These are phyloP conservation scores for Simalia tracyae DNA, from an alignment of 2,797 vertebrate genomes.

Conservation along the genomic window DNA sequence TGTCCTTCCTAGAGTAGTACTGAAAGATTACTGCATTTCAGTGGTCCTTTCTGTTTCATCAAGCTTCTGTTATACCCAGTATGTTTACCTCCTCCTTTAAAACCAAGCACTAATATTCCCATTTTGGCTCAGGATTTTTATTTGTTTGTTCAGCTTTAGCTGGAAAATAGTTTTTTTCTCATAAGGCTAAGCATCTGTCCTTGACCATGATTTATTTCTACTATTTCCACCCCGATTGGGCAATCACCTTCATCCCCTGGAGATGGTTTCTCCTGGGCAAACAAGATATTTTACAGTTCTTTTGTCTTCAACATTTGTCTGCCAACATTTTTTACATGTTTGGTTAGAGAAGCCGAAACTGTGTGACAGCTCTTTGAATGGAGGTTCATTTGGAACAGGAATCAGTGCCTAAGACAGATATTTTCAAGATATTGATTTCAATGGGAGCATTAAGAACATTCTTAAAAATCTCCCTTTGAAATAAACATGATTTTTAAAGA, in stretches of 20 bases:
- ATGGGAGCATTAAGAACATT: not conserved
- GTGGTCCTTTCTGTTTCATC: not conserved
- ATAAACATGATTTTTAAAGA: not conserved
- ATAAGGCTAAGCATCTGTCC: not conserved
- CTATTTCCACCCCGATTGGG: not conserved
- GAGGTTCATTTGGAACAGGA: not conserved
- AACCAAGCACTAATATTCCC: not conserved
- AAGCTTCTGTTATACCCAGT: not conserved
- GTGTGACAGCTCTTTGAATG: not conserved
- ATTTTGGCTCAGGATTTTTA: not conserved
- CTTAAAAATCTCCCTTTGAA: not conserved
- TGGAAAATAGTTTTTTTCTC: not conserved
- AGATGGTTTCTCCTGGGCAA: not conserved
- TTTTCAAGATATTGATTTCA: not conserved
- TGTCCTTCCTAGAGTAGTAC: not conserved
- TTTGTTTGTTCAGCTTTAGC: not conserved
- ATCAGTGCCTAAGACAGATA: not conserved
- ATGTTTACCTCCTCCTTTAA: not conserved
- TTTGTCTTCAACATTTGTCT: not conserved
- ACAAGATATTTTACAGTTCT: not conserved
- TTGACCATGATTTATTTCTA: not conserved
- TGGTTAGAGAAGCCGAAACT: not conserved
- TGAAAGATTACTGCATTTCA: not conserved
- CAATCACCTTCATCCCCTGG: not conserved
- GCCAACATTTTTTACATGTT: not conserved